Percentiles rank a stretch among this genome's conserved stretches.
Evolutionary conservation across 2,797 vertebrate genomes (phyloP).

Genomic region (Phataginus tricuspis): DNA sequence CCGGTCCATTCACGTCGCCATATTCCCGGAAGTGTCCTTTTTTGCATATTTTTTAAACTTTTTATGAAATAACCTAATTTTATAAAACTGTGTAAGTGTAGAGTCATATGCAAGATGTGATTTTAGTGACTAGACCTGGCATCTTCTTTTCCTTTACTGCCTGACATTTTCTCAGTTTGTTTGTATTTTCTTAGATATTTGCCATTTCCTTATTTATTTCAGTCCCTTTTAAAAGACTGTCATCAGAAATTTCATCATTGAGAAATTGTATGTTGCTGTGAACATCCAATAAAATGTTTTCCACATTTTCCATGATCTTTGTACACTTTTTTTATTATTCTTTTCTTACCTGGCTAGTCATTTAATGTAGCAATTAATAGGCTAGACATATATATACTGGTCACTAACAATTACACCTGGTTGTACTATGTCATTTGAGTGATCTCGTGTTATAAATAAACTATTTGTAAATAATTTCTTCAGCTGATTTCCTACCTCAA

Average conservation of each 20-base stretch:
- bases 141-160: background rate
- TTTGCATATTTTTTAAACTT: background rate
- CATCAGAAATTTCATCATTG: background rate
- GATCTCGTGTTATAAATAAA: background rate
- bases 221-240: background rate
- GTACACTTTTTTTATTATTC: background rate
- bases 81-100: background rate
- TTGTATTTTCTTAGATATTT: background rate
- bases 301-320: background rate
- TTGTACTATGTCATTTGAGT: background rate
- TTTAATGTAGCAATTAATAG: background rate
- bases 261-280: background rate
- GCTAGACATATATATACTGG: background rate
- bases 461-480: background rate
- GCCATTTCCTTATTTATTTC: background rate
- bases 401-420: background rate
- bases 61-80: constrained; percentile 2
- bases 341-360: background rate
- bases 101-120: background rate
- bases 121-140: background rate
- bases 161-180: background rate
- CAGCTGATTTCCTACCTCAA: background rate
- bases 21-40: too few species aligned
- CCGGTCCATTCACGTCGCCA: too few species aligned
- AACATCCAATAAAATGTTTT: background rate